Percentiles rank a stretch among this genome's conserved stretches.
phyloP scores from a whole-genome alignment of 2,888 invertebrate species.

The Globia sparganii region DNA sequence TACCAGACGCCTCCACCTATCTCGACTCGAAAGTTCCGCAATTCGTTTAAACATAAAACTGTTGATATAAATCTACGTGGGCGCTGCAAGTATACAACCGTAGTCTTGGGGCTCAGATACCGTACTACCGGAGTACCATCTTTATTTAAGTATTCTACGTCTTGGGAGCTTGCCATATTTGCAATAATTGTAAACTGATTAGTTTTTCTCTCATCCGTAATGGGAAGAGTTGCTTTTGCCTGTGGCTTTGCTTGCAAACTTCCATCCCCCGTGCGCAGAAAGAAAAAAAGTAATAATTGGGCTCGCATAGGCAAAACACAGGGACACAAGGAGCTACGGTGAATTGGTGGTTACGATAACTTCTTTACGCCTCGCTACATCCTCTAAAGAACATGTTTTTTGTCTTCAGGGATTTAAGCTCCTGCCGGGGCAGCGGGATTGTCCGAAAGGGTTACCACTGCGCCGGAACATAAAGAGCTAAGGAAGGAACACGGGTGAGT shows the following conservation, averaged over 20 bases:
- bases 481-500: too few relatives aligned
- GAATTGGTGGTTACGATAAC: background rate
- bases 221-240: background rate
- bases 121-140: slow-evolving; percentile 38
- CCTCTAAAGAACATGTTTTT: background rate
- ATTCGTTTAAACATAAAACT: slow-evolving; percentile 42
- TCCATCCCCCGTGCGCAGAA: background rate
- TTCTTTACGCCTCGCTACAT: too few relatives aligned
- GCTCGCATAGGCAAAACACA: background rate
- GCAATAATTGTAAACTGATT: slow-evolving; percentile 20
- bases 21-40: slow-evolving; percentile 43
- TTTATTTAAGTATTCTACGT: slow-evolving; percentile 52
- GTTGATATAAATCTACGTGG: slow-evolving; percentile 23
- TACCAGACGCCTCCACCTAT: slow-evolving; percentile 36
- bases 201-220: slow-evolving; percentile 20
- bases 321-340: background rate
- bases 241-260: slow-evolving; percentile 4
- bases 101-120: slow-evolving; percentile 33
- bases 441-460: too few relatives aligned
- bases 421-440: too few relatives aligned
- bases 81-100: slow-evolving; percentile 51
- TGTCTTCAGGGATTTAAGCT: background rate
- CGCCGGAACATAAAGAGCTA: too few relatives aligned
- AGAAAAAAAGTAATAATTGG: background rate
- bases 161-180: slow-evolving; percentile 49